Percentiles rank a stretch among this genome's conserved stretches.
Evolutionary conservation across 1,140 invertebrate genomes (phyloP).

Genomic region (Ctenoplectra terminalis): DNA sequence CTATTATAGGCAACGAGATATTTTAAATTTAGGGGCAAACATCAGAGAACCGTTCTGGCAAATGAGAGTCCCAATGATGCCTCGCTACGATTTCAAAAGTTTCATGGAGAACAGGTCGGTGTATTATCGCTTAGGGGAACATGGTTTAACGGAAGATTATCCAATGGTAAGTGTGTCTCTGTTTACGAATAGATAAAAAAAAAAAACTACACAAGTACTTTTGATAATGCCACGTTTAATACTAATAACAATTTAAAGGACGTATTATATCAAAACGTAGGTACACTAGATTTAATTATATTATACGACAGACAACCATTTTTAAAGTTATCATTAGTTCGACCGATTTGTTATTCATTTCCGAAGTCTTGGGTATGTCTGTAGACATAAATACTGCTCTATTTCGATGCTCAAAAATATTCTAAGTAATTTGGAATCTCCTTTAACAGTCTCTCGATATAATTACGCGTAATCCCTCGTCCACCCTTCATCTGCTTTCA

Average conservation of each 20-base stretch:
- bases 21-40: slow-evolving; percentile 70
- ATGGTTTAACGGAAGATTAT: slow-evolving; percentile 52
- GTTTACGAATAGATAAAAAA: background rate
- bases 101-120: slow-evolving; percentile 59
- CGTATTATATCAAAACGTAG: background rate
- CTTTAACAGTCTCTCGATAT: background rate
- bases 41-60: slow-evolving; percentile 67
- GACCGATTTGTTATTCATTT: background rate
- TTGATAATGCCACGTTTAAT: background rate
- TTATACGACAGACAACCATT: background rate
- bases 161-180: slow-evolving; percentile 42
- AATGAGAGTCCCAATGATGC: slow-evolving; percentile 47
- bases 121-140: slow-evolving; percentile 55
- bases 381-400: background rate
- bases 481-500: background rate
- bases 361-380: no score
- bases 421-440: background rate
- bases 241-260: slow-evolving; percentile 5
- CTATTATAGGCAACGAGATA: slow-evolving; percentile 61
- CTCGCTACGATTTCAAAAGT: slow-evolving; percentile 42
- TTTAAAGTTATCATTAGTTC: background rate
- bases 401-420: background rate
- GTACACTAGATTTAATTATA: background rate
- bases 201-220: background rate
- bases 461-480: slow-evolving; percentile 5